Base-by-base conservation (phyloP, 2,113 vertebrate genomes). In the Aspiorhynchus laticeps region DNA sequence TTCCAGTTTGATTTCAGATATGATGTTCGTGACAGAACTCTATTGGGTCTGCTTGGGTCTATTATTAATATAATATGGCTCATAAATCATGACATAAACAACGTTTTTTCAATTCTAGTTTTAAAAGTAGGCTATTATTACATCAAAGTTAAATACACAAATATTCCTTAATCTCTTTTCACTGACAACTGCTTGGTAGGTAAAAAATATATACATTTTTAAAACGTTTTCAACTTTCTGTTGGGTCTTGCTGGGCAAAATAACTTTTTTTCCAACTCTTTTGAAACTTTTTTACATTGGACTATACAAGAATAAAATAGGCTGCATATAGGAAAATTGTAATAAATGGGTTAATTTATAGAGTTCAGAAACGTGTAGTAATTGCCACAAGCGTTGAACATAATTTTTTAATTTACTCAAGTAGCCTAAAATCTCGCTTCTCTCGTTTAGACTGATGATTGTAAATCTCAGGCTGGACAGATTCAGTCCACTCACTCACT, bases 401-500 rank as follows among this genome's bases (percentile, higher is more conserved):
- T 28, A 2, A 67, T 67, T 67, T 67, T 67, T 33, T 69, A 0
- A 41, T 73, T 73, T 9, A 24, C 36, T 73, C 10, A 24, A 73
- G 33, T 21, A 67, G 41, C 41, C 41, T 36, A 36, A 38, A 21
- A 33, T 1, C 28, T 19, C 14, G 8, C 1, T 73, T 24, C 71
- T 53, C 51, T 53, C 17, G 17, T 53, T 53, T 5, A 26, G 9
- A 74, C 10, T 73, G 17, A 12, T 74, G 1, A 24, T 38, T 77
- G 17, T 10, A 82, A 67, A 31, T 80, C 38, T 21, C 46, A 19
- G 26, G 14, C 17, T 53, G 6, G 26, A 28, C 80, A 7, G 26
- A 69, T 48, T 21, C 14, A 14, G 19, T 31, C 10, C 67, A 61
- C 90, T 96, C 88, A 96, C 96, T 6, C 67, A 61, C 90, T 96